Conservation (phyloP, 2,888 invertebrate genomes). For the Callosobruchus maculatus region DNA sequence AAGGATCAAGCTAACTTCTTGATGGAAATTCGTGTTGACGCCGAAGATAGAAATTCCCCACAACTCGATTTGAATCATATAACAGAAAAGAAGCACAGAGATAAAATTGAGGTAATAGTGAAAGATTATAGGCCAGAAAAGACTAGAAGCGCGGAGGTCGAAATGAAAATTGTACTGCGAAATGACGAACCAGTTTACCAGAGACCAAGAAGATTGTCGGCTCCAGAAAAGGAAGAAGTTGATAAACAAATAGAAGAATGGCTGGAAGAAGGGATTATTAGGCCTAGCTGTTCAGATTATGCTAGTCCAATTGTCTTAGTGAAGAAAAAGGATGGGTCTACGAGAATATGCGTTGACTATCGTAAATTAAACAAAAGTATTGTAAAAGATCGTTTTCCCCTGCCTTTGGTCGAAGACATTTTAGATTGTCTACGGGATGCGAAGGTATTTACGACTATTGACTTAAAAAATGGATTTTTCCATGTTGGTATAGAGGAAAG, state of each 20-base stretch:
- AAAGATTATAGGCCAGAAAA: not conserved
- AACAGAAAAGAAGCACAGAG: not conserved
- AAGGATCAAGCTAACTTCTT: not conserved
- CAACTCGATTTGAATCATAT: not conserved
- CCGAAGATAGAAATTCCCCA: not conserved
- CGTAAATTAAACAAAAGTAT: conserved; percentile 23
- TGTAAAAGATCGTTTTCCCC: too few relatives aligned
- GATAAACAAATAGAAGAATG: conserved; percentile 19
- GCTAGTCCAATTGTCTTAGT: conserved; percentile 25
- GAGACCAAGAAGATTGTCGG: conserved; percentile 22
- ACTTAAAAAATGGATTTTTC: conserved; percentile 39
- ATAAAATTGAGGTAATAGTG: not conserved
- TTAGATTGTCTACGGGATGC: conserved; percentile 18
- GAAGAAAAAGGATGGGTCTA: conserved; percentile 24
- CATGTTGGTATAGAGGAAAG: conserved; percentile 34
- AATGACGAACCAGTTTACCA: conserved; percentile 18
- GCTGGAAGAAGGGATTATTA: conserved; percentile 21
- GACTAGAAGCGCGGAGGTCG: not conserved
- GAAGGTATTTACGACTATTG: conserved; percentile 31
- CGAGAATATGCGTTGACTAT: conserved; percentile 25
- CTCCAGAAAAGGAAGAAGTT: conserved; percentile 20
- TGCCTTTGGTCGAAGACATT: conserved; percentile 21
- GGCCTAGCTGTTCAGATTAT: conserved; percentile 25
- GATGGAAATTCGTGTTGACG: not conserved
- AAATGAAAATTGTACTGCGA: conserved; percentile 14